Base-by-base conservation (phyloP, 2,113 vertebrate species). In the Peromyscus maniculatus region DNA sequence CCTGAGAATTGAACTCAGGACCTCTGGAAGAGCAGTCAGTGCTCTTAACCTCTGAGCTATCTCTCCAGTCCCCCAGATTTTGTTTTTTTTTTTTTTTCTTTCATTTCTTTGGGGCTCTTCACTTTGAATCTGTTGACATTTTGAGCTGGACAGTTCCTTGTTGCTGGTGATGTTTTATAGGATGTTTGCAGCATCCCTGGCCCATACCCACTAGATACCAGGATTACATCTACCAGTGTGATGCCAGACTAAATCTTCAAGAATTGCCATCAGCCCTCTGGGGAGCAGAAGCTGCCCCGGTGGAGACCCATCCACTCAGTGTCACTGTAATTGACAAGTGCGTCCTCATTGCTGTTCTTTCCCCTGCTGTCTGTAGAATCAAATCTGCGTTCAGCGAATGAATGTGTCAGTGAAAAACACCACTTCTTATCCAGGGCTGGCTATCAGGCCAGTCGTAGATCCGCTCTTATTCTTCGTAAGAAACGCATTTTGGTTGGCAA, bases 391-490 rank as follows among this genome's bases (percentile, higher is more conserved):
- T 84, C 57, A 8, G 24, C 49, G 57, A 75, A 7, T 66, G 57
- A 75, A 7, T 66, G 26, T 12, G 49, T 64, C 36, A 49, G 55
- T 67, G 36, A 69, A 92, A 75, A 52, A 5, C 72, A n/a, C 17
- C 49, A 31, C 67, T 95, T 55, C 59, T 84, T 84, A 84, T 64
- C 59, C 49, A 43, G 4, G 46, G 55, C 79, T 16, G 72, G 39
- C 67, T 72, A 0, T 55, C 84, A 92, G 62, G 52, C 66, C 28
- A 92, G 39, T 71, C 78, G 78, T 52, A 33, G 77, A 21, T 95
- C 49, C 82, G 19, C 13, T 78, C 83, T 77, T 89, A 39, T 57
- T 89, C 69, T 59, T 93, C 93, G 21, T 87, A 78, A 93, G 89
- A 87, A 62, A 52, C 57, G 71, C 26, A 5, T 59, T 59, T 91